Evolutionary conservation across 1,140 invertebrate genomes (phyloP).

Genomic region (Bicyclus anynana): DNA sequence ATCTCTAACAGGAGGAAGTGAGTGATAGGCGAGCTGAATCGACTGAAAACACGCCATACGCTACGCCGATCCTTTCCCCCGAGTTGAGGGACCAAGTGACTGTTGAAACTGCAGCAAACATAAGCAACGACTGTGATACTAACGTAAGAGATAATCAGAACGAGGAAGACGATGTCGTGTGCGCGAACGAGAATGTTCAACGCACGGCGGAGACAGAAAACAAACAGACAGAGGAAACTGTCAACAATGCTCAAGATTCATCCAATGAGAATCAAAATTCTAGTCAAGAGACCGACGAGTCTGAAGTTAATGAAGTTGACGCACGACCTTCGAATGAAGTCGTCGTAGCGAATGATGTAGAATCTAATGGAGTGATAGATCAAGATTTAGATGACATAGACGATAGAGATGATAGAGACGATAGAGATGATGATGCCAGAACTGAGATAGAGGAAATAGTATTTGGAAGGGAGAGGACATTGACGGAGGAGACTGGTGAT

Average conservation of each 20-base stretch:
- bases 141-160: conserved; percentile 55
- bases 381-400: neutral
- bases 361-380: conserved; percentile 25
- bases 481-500: conserved; percentile 30
- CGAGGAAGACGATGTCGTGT: conserved; percentile 62
- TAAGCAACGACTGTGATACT: conserved; percentile 72
- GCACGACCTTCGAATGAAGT: conserved; percentile 11
- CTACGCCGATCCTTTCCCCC: conserved; percentile 50
- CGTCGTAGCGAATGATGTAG: conserved; percentile 23
- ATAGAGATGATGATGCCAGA: conserved; percentile 17
- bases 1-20: conserved; percentile 67
- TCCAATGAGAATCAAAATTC: conserved; percentile 36
- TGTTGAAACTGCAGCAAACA: conserved; percentile 42
- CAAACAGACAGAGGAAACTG: conserved; percentile 27
- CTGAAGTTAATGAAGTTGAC: conserved; percentile 22
- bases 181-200: conserved; percentile 20
- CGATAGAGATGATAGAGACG: no score
- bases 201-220: conserved; percentile 23
- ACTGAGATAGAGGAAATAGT: conserved; percentile 29
- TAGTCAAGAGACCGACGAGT: conserved; percentile 48
- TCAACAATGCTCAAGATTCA: conserved; percentile 34
- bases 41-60: conserved; percentile 50
- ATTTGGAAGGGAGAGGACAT: conserved; percentile 26
- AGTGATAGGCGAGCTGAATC: conserved; percentile 57
- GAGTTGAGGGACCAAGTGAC: conserved; percentile 30